Conservation (phyloP, 2,797 vertebrate genomes). For the Chelon auratus region DNA sequence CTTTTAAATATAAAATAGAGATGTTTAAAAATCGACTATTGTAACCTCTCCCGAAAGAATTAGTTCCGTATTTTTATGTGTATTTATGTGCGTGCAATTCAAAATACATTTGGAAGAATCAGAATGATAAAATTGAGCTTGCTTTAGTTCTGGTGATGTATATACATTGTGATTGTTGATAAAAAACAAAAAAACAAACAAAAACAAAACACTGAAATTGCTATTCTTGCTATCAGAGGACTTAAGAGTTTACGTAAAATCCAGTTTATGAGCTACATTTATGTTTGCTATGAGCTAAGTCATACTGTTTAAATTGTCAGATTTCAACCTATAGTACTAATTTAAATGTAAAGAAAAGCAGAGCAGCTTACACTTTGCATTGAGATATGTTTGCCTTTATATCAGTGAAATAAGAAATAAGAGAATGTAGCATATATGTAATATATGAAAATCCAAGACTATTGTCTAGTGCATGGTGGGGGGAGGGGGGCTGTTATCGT, state of each 20-base stretch:
- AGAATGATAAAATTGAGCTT: conserved; percentile 86
- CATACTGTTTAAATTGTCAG: conserved; percentile 79
- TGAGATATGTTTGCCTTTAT: conserved; percentile 85
- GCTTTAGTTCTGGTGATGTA: conserved; percentile 87
- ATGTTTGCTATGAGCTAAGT: conserved; percentile 85
- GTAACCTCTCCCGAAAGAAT: conserved; percentile 78
- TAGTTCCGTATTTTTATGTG: conserved; percentile 86
- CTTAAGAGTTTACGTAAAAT: conserved; percentile 80
- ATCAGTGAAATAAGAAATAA: conserved; percentile 85
- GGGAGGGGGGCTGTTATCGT: conserved; percentile 62
- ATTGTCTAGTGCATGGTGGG: conserved; percentile 84
- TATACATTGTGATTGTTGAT: conserved; percentile 86
- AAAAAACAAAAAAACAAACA: conserved; percentile 66
- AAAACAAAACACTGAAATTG: conserved; percentile 76
- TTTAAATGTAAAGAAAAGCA: conserved; percentile 83
- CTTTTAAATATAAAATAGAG: conserved; percentile 86
- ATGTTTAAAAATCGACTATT: conserved; percentile 80
- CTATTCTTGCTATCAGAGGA: conserved; percentile 83
- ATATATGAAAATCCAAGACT: conserved; percentile 83
- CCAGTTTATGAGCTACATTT: conserved; percentile 82
- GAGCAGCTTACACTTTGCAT: conserved; percentile 83
- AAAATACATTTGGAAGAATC: conserved; percentile 78
- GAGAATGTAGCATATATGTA: conserved; percentile 88
- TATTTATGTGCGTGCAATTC: conserved; percentile 84
- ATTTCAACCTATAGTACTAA: conserved; percentile 80